These are phyloP conservation scores for Brachystomella parvula DNA, from an alignment of 1,140 invertebrate genomes.

Conservation along the genomic window DNA sequence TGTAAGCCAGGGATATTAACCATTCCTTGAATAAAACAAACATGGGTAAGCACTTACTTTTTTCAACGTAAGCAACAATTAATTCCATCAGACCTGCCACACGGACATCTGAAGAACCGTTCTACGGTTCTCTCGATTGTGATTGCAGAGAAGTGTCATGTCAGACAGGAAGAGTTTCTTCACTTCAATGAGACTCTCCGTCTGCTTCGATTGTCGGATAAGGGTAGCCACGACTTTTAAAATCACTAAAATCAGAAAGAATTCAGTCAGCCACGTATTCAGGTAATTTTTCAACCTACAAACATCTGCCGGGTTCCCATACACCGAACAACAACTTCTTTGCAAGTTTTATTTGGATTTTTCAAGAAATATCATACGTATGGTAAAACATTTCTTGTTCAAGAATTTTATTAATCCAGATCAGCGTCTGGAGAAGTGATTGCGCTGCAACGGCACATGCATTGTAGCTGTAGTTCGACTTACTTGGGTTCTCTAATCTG, in stretches of 20 bases:
- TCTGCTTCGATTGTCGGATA: constrained; percentile 90
- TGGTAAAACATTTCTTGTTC: too few species aligned
- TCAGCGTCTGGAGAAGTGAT: background rate
- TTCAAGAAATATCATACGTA: too few species aligned
- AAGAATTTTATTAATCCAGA: too few species aligned
- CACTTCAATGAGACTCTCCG: constrained; percentile 79
- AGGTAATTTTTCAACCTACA: too few species aligned
- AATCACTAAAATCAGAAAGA: constrained; percentile 60
- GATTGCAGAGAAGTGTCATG: constrained; percentile 93
- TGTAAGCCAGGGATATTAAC: constrained; percentile 97
- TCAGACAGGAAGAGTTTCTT: constrained; percentile 95
- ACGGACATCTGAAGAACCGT: constrained; percentile 99
- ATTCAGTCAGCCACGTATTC: too few species aligned
- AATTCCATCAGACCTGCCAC: constrained; percentile 87
- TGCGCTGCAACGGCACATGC: background rate
- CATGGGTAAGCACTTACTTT: background rate
- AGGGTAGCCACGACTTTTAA: constrained; percentile 96
- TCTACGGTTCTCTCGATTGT: constrained; percentile 90
- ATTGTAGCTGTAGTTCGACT: constrained; percentile 43
- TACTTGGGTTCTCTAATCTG: constrained; percentile 94
- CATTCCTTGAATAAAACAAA: constrained; percentile 60
- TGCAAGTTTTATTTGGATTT: too few species aligned
- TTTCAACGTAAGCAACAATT: background rate
- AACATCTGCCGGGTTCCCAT: too few species aligned
- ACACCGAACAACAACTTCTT: too few species aligned